Evolutionary conservation across 2,113 vertebrate species (phyloP).

Genomic region (Tachuris rubrigastra): DNA sequence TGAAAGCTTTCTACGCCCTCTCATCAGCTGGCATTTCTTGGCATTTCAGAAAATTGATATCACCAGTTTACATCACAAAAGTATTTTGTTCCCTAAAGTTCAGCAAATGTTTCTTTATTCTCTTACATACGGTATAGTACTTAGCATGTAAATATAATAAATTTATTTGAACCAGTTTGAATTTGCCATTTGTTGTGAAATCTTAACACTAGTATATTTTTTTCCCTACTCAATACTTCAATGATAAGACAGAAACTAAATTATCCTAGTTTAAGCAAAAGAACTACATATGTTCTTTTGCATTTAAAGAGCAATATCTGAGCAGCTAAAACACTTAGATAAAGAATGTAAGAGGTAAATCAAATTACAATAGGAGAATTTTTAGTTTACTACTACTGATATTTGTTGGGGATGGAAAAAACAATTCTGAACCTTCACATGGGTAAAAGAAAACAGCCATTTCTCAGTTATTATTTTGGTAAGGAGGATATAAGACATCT

Average conservation of each 20-base stretch:
- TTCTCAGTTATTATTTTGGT: neutral
- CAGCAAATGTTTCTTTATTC: neutral
- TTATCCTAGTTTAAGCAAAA: neutral
- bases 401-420: neutral
- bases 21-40: constrained; percentile 12
- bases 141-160: neutral
- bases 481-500: neutral
- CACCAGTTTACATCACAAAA: neutral
- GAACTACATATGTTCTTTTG: neutral
- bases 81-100: neutral
- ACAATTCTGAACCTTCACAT: neutral
- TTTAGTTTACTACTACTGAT: neutral
- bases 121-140: neutral
- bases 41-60: neutral
- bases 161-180: neutral
- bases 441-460: neutral
- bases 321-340: neutral
- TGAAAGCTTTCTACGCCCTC: neutral
- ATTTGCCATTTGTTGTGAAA: neutral
- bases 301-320: neutral
- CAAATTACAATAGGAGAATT: neutral
- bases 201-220: neutral
- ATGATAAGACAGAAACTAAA: neutral
- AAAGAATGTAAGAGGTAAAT: neutral
- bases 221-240: neutral